These are phyloP conservation scores for Eupithecia tripunctaria DNA, from an alignment of 2,888 invertebrate genomes.

Conservation along the genomic window DNA sequence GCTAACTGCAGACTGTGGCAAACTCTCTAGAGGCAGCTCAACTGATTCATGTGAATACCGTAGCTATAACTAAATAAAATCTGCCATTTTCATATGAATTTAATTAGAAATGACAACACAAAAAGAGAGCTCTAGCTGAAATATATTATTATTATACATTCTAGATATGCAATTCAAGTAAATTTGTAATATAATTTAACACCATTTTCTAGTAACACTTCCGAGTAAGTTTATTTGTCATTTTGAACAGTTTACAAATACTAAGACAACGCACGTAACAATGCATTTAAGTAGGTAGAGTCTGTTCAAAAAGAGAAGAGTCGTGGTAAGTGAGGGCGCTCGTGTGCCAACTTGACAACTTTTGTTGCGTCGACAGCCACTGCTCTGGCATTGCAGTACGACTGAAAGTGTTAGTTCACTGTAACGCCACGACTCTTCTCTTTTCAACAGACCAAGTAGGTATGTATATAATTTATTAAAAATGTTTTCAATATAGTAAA, in stretches of 20 bases:
- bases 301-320: too few species aligned
- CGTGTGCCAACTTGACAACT: too few species aligned
- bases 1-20: background rate
- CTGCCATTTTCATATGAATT: constrained; percentile 2
- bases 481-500: too few species aligned
- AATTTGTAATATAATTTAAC: background rate
- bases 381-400: too few species aligned
- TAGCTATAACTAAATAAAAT: constrained; percentile 16
- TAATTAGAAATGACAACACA: background rate
- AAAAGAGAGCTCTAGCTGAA: constrained; percentile 3
- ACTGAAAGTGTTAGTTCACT: too few species aligned
- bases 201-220: background rate
- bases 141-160: background rate
- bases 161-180: constrained; percentile 20
- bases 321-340: too few species aligned
- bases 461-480: too few species aligned
- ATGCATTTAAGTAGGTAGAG: background rate
- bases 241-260: constrained; percentile 5
- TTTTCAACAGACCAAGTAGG: too few species aligned
- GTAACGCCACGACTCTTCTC: too few species aligned
- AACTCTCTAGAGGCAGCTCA: background rate
- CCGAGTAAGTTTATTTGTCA: background rate
- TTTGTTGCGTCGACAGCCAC: too few species aligned
- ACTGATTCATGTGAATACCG: background rate
- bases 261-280: background rate